Percentiles rank a stretch among this genome's conserved stretches.
Evolutionary conservation across 1,140 invertebrate species (phyloP).

Genomic region (Tetragnatha versicolor): DNA sequence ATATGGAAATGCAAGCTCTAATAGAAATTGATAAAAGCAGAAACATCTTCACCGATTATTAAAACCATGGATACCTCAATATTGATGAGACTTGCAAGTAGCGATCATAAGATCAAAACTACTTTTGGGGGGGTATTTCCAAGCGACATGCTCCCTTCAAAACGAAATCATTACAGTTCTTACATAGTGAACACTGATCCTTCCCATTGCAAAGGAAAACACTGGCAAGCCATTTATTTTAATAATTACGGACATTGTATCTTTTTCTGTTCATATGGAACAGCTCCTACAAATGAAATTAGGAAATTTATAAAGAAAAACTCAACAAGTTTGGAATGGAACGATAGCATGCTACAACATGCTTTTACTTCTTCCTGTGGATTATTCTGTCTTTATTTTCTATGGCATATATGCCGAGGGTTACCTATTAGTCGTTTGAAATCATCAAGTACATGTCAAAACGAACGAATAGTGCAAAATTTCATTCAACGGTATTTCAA

Average conservation of each 20-base stretch:
- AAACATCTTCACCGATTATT: slow-evolving; percentile 9
- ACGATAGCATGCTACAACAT: not conserved
- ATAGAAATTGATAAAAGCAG: not conserved
- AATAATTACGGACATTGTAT: not conserved
- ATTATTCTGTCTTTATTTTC: not conserved
- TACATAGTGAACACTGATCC: not conserved
- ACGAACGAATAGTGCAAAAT: no score
- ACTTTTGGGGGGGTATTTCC: not conserved
- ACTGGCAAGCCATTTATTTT: not conserved
- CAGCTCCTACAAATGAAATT: not conserved
- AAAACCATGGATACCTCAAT: not conserved
- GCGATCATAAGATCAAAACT: not conserved
- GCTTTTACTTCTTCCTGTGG: not conserved
- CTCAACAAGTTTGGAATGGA: not conserved
- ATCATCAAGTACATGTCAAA: not conserved
- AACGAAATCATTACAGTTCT: not conserved
- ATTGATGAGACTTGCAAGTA: not conserved
- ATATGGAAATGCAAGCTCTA: slow-evolving; percentile 3
- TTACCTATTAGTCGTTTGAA: not conserved
- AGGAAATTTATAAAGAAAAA: not conserved
- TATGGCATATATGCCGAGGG: not conserved
- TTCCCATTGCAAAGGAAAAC: not conserved
- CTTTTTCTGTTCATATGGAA: slow-evolving; percentile 1
- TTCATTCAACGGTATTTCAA: no score
- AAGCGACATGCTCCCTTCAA: not conserved